Base-by-base conservation (phyloP, 2,113 vertebrate genomes). In the Pedetes capensis region DNA sequence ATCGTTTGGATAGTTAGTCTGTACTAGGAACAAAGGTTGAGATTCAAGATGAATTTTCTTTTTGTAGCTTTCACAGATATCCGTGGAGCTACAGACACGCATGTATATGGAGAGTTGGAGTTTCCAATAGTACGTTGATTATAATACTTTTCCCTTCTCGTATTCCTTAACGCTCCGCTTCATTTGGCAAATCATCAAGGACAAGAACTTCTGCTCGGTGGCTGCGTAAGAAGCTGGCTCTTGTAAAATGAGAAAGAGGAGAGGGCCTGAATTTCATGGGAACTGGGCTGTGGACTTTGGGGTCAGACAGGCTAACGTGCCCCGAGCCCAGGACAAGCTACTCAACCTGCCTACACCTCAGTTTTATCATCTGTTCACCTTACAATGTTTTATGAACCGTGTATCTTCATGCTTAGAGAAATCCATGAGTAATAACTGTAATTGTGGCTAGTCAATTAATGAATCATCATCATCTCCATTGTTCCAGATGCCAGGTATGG, bases 1-100 rank as follows among this genome's bases (percentile, higher is more conserved):
- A 83, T 89, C 16, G 78, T 89, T 37, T 79, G n/a, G 12, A 87
- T 64, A 93, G 29, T 91, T 86, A 83, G 47, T 87, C 66, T 93
- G 29, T 42, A 22, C 51, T 59, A 59, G n/a, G n/a, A 95, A 64
- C 66, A 66, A 53, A 93, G 17, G 22, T n/a, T 83, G 68, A 61
- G n/a, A 74, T 76, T 85, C 51, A 64, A 93, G 59, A 22, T 84
- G 27, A 69, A 32, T 25, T 23, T 92, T n/a, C n/a, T n/a, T n/a
- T 72, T 83, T 49, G 69, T 68, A 27, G 42, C 76, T 27, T 94
- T 68, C 91, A 79, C 14, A 92, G 16, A 39, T 95, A 89, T 59
- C 44, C 69, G n/a, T 72, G 27, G 16, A 72, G 44, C 42, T 82
- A 49, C 47, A 81, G 25, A 64, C 8, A 74, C 49, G 93, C 66